A percentile compares a stretch with the other conserved stretches of the same genome.
phyloP scores from a whole-genome alignment of 2,888 invertebrate genomes.

The Lingula anatina region DNA sequence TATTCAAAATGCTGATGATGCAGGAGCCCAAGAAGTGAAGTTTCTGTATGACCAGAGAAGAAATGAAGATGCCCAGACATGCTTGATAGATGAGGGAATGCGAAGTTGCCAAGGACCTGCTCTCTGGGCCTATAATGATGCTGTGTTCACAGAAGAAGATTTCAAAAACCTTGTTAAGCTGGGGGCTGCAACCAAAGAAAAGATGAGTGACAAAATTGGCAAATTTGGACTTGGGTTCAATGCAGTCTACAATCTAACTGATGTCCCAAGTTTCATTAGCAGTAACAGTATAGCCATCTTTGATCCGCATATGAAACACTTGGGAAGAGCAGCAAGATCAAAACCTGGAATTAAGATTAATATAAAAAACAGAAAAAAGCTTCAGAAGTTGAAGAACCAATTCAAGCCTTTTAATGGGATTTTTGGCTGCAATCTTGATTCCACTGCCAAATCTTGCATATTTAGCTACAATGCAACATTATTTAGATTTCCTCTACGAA shows the following conservation, averaged over 20 bases:
- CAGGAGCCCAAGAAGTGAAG: conserved; percentile 25
- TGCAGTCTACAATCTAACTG: conserved; percentile 15
- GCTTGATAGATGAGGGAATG: conserved; percentile 34
- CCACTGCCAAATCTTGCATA: neutral
- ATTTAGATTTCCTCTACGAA: conserved; percentile 43
- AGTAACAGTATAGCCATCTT: conserved; percentile 11
- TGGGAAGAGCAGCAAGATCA: conserved; percentile 10
- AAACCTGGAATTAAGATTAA: conserved; percentile 28
- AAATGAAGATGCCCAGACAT: conserved; percentile 21
- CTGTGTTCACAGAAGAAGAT: conserved; percentile 38
- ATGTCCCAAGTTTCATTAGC: conserved; percentile 14
- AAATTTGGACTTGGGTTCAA: conserved; percentile 38
- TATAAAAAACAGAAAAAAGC: conserved; percentile 1
- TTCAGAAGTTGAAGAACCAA: conserved; percentile 26
- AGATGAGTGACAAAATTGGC: conserved; percentile 35
- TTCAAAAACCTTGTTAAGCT: conserved; percentile 39
- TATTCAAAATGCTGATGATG: conserved; percentile 44
- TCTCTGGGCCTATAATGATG: conserved; percentile 44
- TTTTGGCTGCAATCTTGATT: conserved; percentile 22
- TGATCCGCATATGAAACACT: conserved; percentile 11
- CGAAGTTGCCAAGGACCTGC: conserved; percentile 42
- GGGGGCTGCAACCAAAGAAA: conserved; percentile 38
- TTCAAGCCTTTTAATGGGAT: conserved; percentile 35
- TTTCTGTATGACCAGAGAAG: conserved; percentile 23
- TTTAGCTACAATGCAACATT: conserved; percentile 29